Evolutionary conservation across 1,140 invertebrate genomes (phyloP), one percentile per base, ranked within the genome.

Genomic region (Drusus annulatus): DNA sequence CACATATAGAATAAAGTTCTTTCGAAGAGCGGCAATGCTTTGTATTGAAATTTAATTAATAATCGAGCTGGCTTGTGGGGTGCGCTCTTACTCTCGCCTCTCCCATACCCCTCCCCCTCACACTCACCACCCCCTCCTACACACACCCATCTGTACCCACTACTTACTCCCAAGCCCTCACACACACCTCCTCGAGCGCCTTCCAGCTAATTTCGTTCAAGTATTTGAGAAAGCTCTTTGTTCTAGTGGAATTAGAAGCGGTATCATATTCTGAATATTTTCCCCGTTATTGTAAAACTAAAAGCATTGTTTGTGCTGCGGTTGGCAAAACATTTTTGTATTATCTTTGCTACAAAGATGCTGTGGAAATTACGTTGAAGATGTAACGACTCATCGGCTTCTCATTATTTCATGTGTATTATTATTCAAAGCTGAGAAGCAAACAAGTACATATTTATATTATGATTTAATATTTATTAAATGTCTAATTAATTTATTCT

Each of bases 31-130:
- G 28, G 65, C 31, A 45, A 17, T 69, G 76, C 81, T 80, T 83
- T 83, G 81, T 83, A 83, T 83, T 80, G 81, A 83, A 83, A 83
- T 83, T 83, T 83, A 83, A 83, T 83, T 83, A 83, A 83, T 83
- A 83, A 83, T 80, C 69, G 76, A 79, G 79, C 36, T 58, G 10
- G 74, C 28, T 60, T 54, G 81, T 73, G 77, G 77, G 78, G 75
- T 21, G 73, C 28, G 54, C 69, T 54, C 13, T 73, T 50, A 73
- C 19, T 73, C 45, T 52, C 45, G 23, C 56, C 45, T 52, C 45
- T 73, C 65, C 3, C n/a, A 19, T 31, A 17, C 15, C 6, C 62
- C 16, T 23, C 62, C 3, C 62, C 62, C 15, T n/a, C n/a, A n/a
- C 1, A 21, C 3, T 23, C 60, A 4, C 6, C 60, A 3, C 13